Evolutionary conservation across 2,888 invertebrate species (phyloP).

Genomic region (Idaea aversata): DNA sequence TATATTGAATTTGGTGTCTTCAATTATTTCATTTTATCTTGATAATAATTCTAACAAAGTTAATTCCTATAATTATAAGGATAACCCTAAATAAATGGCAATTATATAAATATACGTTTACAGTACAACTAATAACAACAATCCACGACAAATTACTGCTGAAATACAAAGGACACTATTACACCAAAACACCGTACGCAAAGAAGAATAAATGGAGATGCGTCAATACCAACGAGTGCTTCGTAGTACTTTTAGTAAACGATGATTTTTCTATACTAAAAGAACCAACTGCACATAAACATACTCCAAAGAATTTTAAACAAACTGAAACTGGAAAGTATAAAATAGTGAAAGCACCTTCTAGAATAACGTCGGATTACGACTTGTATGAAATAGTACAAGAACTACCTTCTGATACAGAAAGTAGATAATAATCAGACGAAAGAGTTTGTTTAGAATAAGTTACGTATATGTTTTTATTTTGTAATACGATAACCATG

Average conservation of each 20-base stretch:
- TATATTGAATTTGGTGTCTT: too few species aligned
- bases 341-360: slow-evolving; percentile 28
- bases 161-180: slow-evolving; percentile 53
- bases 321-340: slow-evolving; percentile 39
- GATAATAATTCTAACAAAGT: neutral
- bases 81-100: neutral
- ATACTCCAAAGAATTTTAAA: slow-evolving; percentile 39
- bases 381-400: slow-evolving; percentile 30
- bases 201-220: slow-evolving; percentile 51
- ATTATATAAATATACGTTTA: slow-evolving; percentile 11
- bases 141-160: slow-evolving; percentile 44
- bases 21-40: neutral
- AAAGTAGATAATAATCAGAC: neutral
- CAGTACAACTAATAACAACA: slow-evolving; percentile 48
- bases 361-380: slow-evolving; percentile 31
- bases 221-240: slow-evolving; percentile 52
- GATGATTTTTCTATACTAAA: slow-evolving; percentile 40
- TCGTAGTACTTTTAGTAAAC: slow-evolving; percentile 38
- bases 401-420: slow-evolving; percentile 9
- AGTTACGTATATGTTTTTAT: neutral
- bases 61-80: neutral
- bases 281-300: slow-evolving; percentile 44
- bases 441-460: neutral
- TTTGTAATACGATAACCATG: neutral
- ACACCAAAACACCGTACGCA: slow-evolving; percentile 46